Percentiles rank a stretch among this genome's conserved stretches.
Evolutionary conservation across 2,797 vertebrate genomes (phyloP).

Genomic region (Pipistrellus kuhlii): DNA sequence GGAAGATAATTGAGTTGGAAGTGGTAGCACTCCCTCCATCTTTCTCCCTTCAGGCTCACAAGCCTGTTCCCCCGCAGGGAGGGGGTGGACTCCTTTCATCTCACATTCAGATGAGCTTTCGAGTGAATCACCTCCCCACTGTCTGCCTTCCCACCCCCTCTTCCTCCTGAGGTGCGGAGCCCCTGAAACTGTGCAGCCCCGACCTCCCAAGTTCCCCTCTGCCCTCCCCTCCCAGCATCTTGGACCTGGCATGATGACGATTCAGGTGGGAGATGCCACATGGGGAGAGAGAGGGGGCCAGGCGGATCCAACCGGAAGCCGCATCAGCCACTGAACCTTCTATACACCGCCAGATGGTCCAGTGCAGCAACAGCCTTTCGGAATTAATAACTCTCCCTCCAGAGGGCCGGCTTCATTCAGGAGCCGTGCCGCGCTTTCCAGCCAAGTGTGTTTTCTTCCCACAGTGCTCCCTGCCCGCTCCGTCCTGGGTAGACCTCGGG

Average conservation of each 20-base stretch:
- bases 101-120: conserved; percentile 73
- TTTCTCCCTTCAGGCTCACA: conserved; percentile 74
- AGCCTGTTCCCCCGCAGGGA: conserved; percentile 64
- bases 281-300: conserved; percentile 1
- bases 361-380: conserved; percentile 89
- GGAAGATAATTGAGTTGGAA: conserved; percentile 75
- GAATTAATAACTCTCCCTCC: conserved; percentile 90
- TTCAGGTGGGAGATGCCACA: conserved; percentile 81
- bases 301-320: conserved; percentile 81
- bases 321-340: conserved; percentile 85
- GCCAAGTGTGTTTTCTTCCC: conserved; percentile 74
- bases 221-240: not conserved
- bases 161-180: not conserved
- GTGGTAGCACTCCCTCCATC: conserved; percentile 47
- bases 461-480: conserved; percentile 73
- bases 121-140: not conserved
- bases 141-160: not conserved
- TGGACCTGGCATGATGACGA: conserved; percentile 58
- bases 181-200: not conserved
- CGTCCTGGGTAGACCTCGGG: conserved; percentile 77
- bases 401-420: conserved; percentile 86
- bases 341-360: conserved; percentile 88
- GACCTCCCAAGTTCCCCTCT: not conserved
- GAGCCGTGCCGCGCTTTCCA: conserved; percentile 83
- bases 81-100: conserved; percentile 75